Conservation (phyloP, 2,797 vertebrate genomes). For the Siniperca obscura region DNA sequence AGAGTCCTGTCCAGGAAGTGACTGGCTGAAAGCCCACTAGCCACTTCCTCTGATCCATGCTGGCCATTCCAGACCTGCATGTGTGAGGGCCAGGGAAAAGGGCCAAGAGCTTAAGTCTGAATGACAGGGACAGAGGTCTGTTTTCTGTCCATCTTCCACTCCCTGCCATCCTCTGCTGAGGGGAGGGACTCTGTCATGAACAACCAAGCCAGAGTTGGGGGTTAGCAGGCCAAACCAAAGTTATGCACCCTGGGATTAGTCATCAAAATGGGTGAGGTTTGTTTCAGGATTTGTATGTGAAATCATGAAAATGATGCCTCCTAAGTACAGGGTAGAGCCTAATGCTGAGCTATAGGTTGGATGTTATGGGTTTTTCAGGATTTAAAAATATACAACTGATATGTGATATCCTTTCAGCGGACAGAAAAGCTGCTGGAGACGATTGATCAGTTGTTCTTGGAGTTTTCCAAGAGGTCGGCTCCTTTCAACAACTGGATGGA, state of each 20-base stretch:
- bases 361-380: constrained; percentile 15
- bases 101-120: constrained; percentile 77
- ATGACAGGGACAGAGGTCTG: constrained; percentile 75
- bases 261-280: constrained; percentile 55
- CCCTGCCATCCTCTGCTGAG: constrained; percentile 17
- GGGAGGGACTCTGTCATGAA: constrained; percentile 22
- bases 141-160: constrained; percentile 54
- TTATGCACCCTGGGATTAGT: constrained; percentile 54
- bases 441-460: constrained; percentile 96
- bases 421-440: constrained; percentile 96
- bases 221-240: constrained; percentile 57
- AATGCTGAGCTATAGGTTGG: neutral
- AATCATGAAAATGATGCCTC: constrained; percentile 22
- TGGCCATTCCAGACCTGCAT: constrained; percentile 65
- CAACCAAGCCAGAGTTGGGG: constrained; percentile 39
- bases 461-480: constrained; percentile 95
- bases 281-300: constrained; percentile 38
- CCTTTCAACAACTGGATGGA: constrained; percentile 99
- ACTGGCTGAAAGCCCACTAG: constrained; percentile 63
- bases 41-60: constrained; percentile 74
- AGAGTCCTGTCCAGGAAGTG: constrained; percentile 50
- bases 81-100: constrained; percentile 68
- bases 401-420: constrained; percentile 82
- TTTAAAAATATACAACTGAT: constrained; percentile 24
- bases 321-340: neutral